Base-by-base conservation (phyloP, 2,113 vertebrate genomes). In the Sigmodon hispidus region DNA sequence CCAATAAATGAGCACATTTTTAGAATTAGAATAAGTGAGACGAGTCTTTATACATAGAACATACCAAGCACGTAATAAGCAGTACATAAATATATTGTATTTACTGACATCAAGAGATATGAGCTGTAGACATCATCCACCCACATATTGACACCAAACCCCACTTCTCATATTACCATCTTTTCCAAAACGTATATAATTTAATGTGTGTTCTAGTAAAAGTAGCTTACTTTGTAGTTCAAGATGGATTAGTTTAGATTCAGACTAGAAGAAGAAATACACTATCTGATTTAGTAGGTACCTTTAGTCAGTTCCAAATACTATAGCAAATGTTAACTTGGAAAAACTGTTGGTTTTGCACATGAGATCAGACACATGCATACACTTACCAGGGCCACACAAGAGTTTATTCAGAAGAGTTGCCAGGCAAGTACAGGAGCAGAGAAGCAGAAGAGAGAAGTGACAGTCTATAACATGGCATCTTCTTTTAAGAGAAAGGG, bases 1-100 rank as follows among this genome's bases (percentile, higher is more conserved):
- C 95, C 95, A 97, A 96, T 91, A 96, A 98, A 97, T 43, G 97
- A 97, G 95, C 95, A 96, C 88, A 97, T 98, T 98, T 97, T 98
- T 96, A 96, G 97, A 96, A 97, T 93, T 94, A 93, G 93, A 98
- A 98, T 91, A 94, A 96, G 73, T 92, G 96, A 98, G 77, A 95
- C 90, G 52, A 94, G 45, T 90, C 93, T 92, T 43, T 72, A 73
- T 52, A 90, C 70, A 92, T 81, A 43, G 92, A 31, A 24, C 94
- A 70, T 36, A 87, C 65, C 93, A 26, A 1, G 17, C 0, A 4
- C 40, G 77, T 57, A 88, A 90, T 90, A 94, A 95, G 92, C 0
- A 31, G 36, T 55, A 69, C 31, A 43, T 12, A 7, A 55, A 93
- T 50, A n/a, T 9, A 50, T 2, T 34, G 24, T 76, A 89, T 88